A percentile compares a stretch with the other conserved stretches of the same genome.
Conservation (phyloP, 2,888 invertebrate species). For the Meliscaeva auricollis region DNA sequence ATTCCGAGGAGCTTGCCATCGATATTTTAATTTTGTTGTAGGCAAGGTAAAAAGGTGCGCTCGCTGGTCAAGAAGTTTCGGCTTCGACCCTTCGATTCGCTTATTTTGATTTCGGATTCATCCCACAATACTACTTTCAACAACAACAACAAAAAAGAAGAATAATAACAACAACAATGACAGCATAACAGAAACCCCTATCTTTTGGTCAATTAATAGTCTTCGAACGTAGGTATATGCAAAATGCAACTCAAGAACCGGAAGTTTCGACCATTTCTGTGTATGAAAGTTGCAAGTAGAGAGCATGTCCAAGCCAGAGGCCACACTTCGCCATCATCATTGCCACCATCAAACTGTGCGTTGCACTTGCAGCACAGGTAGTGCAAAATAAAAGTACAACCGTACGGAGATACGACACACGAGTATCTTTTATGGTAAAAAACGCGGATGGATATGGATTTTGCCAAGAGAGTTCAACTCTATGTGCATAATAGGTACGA, state of each 20-base stretch:
- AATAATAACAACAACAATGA: constrained; percentile 15
- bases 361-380: not conserved
- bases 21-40: constrained; percentile 20
- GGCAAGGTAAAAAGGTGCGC: constrained; percentile 22
- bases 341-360: not conserved
- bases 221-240: constrained; percentile 56
- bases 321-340: not conserved
- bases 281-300: not conserved
- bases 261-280: constrained; percentile 74
- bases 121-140: constrained; percentile 21
- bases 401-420: constrained; percentile 23
- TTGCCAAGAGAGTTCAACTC: constrained; percentile 58
- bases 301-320: constrained; percentile 15
- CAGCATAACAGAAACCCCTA: constrained; percentile 3
- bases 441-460: constrained; percentile 61
- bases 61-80: no score
- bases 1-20: constrained; percentile 51
- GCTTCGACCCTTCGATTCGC: not conserved
- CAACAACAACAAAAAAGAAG: not conserved
- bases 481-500: no score
- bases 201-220: constrained; percentile 70
- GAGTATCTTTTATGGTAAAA: constrained; percentile 15
- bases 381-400: constrained; percentile 39
- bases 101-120: constrained; percentile 18
- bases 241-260: constrained; percentile 65